Percentiles rank a stretch among this genome's conserved stretches.
Conservation (phyloP, 2,113 vertebrate genomes). For the Sylvilagus bachmani region DNA sequence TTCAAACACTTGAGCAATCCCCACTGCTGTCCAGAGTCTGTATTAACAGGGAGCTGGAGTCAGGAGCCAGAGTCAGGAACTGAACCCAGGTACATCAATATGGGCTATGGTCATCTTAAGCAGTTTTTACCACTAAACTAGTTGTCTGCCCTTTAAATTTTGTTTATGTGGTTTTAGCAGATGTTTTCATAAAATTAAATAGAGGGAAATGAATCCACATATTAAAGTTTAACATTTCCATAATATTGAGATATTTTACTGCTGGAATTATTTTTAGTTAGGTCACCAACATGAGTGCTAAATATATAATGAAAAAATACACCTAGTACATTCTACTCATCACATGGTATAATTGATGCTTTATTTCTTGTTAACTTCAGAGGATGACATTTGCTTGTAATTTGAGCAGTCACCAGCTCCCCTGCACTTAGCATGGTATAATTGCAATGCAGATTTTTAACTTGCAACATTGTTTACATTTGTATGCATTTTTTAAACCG, state of each 20-base stretch:
- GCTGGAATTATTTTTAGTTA: neutral
- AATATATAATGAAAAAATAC: neutral
- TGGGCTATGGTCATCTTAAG: no score
- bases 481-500: neutral
- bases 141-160: neutral
- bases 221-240: constrained; percentile 31
- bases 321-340: neutral
- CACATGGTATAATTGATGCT: neutral
- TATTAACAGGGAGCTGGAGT: no score
- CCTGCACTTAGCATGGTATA: neutral
- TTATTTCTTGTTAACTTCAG: constrained; percentile 37
- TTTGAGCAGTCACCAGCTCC: neutral
- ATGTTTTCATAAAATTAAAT: constrained; percentile 30
- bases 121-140: no score
- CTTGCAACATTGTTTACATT: neutral
- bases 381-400: neutral
- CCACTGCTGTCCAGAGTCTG: no score
- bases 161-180: constrained; percentile 7
- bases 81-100: no score
- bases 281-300: neutral
- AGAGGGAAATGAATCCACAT: neutral
- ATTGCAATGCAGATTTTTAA: neutral
- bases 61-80: no score
- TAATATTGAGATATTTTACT: constrained; percentile 37
- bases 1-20: no score